Conservation (phyloP, 2,113 vertebrate genomes). For the Lycaon pictus region DNA sequence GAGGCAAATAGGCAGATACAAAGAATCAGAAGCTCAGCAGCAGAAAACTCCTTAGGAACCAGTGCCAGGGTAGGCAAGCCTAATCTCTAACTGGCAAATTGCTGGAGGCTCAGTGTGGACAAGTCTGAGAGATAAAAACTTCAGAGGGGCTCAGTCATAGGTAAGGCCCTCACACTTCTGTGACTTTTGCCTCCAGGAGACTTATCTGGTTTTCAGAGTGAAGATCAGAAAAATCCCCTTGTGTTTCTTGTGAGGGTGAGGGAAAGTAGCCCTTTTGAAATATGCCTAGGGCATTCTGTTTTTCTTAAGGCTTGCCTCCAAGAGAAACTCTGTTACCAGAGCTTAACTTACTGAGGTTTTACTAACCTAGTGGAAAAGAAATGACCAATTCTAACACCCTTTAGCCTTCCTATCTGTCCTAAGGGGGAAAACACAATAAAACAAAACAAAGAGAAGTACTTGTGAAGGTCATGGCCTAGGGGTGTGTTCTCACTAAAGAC, state of each 20-base stretch:
- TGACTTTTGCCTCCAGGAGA: not conserved
- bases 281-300: not conserved
- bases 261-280: not conserved
- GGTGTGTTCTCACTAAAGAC: not conserved
- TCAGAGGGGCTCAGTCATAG: not conserved
- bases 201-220: not conserved
- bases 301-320: not conserved
- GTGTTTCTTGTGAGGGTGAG: not conserved
- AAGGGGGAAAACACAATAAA: not conserved
- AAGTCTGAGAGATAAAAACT: not conserved
- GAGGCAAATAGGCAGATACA: not conserved
- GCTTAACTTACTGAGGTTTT: not conserved
- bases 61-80: not conserved
- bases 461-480: not conserved
- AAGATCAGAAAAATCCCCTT: not conserved
- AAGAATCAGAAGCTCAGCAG: not conserved
- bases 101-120: not conserved
- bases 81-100: not conserved
- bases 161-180: not conserved
- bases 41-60: not conserved
- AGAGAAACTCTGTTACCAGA: slow-evolving; percentile 46
- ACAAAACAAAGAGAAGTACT: not conserved
- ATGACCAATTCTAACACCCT: not conserved
- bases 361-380: not conserved
- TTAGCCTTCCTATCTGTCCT: not conserved